These are phyloP conservation scores for Orchesella flavescens DNA, from an alignment of 2,888 invertebrate genomes.

Conservation along the genomic window DNA sequence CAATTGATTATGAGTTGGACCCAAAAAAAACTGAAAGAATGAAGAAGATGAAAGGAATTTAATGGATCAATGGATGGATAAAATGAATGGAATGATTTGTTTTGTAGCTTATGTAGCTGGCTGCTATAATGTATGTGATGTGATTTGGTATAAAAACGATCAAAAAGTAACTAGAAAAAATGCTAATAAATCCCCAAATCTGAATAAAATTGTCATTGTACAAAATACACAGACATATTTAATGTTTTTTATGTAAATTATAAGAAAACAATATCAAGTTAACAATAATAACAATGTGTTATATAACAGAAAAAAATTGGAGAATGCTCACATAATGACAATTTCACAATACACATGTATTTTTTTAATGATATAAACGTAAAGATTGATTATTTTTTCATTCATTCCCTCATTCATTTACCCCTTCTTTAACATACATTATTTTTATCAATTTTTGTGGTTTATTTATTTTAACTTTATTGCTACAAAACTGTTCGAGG, in stretches of 20 bases:
- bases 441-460: not conserved
- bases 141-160: no score
- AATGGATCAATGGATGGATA: no score
- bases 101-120: no score
- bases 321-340: no score
- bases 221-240: not conserved
- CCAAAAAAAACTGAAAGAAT: no score
- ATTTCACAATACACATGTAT: no score
- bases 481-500: not conserved
- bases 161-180: not conserved
- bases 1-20: no score
- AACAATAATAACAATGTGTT: no score
- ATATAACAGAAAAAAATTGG: no score
- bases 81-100: not conserved
- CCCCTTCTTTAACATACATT: no score
- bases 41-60: no score
- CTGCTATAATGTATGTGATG: no score
- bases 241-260: constrained; percentile 1
- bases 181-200: constrained; percentile 9
- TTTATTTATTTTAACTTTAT: not conserved
- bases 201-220: not conserved
- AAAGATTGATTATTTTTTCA: not conserved
- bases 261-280: not conserved
- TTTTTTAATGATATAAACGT: not conserved
- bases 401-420: not conserved